These are phyloP conservation scores for Sula dactylatra DNA, from an alignment of 2,113 vertebrate species.

Conservation along the genomic window DNA sequence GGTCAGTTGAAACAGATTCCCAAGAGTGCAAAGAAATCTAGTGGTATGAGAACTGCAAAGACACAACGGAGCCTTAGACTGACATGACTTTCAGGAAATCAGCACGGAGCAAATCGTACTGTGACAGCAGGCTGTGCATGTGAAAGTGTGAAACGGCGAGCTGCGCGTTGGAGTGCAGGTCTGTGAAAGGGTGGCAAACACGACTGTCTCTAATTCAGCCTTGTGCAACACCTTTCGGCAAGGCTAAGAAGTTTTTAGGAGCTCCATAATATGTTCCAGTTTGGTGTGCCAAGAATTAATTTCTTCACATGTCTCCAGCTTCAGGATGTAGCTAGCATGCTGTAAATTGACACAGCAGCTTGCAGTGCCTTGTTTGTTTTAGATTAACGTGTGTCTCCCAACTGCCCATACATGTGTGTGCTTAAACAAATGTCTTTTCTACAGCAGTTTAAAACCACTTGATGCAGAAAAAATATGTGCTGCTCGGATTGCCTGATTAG, in stretches of 20 bases:
- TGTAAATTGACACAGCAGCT: background rate
- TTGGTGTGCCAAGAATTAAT: background rate
- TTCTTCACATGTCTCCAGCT: background rate
- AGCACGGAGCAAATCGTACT: background rate
- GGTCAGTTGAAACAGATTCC: background rate
- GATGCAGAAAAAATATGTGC: background rate
- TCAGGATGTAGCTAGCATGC: background rate
- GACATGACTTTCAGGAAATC: background rate
- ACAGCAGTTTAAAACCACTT: background rate
- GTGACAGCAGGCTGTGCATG: background rate
- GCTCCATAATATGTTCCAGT: background rate
- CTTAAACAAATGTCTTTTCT: background rate
- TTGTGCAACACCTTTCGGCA: background rate
- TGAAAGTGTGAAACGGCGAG: background rate
- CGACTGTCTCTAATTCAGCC: background rate
- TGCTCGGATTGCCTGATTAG: background rate
- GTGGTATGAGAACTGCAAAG: background rate
- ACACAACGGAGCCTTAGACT: background rate
- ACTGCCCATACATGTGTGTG: background rate
- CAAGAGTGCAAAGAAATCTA: background rate
- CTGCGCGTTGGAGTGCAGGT: background rate
- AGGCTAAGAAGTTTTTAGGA: background rate
- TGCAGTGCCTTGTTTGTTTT: background rate
- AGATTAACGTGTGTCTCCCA: background rate
- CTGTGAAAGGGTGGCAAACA: background rate